Evolutionary conservation across 1,140 invertebrate species (phyloP), one percentile per base, ranked within the genome.

Genomic region (Drosophila pandora): DNA sequence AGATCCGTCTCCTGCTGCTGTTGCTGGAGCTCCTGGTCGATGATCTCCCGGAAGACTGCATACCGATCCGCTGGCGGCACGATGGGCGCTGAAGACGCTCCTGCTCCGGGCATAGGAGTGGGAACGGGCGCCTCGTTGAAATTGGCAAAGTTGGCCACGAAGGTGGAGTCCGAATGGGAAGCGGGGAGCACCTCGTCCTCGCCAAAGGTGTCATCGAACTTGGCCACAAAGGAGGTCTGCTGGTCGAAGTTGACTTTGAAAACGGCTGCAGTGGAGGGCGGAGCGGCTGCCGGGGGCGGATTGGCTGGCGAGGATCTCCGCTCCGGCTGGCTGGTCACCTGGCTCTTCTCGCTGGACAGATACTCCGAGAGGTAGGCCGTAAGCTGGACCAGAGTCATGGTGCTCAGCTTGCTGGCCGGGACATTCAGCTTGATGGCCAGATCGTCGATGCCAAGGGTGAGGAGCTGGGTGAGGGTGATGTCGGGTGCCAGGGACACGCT

Each of bases 321-420:
- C 2, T 67, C 60, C 8, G 48, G 47, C 13, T 59, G 47, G 22
- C 47, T 28, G n/a, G 13, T 43, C 7, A 12, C 28, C 8, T 65
- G 63, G 2, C 63, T 85, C 87, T 73, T 92, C 89, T 57, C 94
- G 28, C 64, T 71, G 4, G 76, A 73, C 61, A 95, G 89, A 76
- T 94, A 95, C 25, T 94, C 94, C 2, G 95, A 94, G 7, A 97
- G 92, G 91, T 95, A 96, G 60, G 95, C 94, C 0, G 96, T 97
- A 22, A 97, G 93, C 91, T 97, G 96, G 10, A 96, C 95, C 45
- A 97, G 92, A 0, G 96, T 97, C 94, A 97, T 95, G 61, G 95
- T 95, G 28, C 96, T 96, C n/a, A 97, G 92, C 70, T 96, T 94
- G 39, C 93, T 93, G 0, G 96, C 94, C 0, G 95, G 96, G 79